Base-by-base conservation (phyloP, 2,888 invertebrate genomes). In the Catonia carolina region DNA sequence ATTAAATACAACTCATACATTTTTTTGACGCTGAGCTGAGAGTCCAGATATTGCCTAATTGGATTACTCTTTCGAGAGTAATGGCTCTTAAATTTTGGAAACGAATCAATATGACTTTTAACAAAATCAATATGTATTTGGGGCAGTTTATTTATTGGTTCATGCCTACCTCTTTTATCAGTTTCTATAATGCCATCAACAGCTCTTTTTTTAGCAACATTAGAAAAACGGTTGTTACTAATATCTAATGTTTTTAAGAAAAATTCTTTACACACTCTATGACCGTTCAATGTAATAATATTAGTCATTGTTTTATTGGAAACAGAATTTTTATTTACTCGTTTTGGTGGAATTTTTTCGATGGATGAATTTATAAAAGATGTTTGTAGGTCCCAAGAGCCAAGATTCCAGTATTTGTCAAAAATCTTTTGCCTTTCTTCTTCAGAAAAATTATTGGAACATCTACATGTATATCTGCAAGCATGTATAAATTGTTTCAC, bases 41-140 rank as follows among this genome's bases (percentile, higher is more conserved):
- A 18, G 12, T 12, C n/a, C 14, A 54, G 35, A 22, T 54, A 58
- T 39, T 60, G 62, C 56, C 52, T 58, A 36, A 56, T 58, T 42
- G 45, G 53, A 60, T 58, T 61, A 59, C 55, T 42, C 50, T 60
- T 57, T 61, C 59, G 60, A 54, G 58, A 55, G 20, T 58, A 58
- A 54, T 58, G 41, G n/a, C 54, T 54, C n/a, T 37, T 37, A 27
- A 54, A 58, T 33, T 39, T 58, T 2, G 54, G 49, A 48, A 65
- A 63, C 50, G 60, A 58, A 56, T 63, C 63, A 48, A 64, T 63
- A 62, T 64, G 59, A 60, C 64, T 62, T 59, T 62, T 63, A 60
- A 53, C 17, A 10, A 53, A 41, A 7, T 53, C 27, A 10, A 42
- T 41, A 5, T 15, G 18, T 42, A 31, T 7, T 1, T 53, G 15